Evolutionary conservation across 1,140 invertebrate genomes (phyloP).

Genomic region (Meteorus sp.): DNA sequence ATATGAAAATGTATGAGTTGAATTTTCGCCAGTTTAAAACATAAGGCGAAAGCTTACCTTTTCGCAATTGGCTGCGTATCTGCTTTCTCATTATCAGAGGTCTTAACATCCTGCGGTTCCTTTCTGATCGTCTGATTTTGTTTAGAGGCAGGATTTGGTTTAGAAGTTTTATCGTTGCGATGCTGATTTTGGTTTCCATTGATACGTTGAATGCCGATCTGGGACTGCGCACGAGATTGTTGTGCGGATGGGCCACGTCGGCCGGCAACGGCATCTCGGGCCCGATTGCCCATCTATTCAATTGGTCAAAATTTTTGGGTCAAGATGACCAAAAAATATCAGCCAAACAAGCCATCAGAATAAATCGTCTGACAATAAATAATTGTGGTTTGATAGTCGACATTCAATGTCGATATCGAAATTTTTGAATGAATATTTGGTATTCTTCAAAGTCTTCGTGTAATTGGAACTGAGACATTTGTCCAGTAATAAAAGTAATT

Average conservation of each 20-base stretch:
- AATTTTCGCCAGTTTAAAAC: conserved; percentile 44
- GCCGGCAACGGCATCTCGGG: conserved; percentile 57
- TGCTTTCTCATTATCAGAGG: conserved; percentile 59
- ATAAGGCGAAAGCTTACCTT: conserved; percentile 53
- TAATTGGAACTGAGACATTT: no score
- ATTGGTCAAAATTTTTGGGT: conserved; percentile 46
- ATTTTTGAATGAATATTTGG: no score
- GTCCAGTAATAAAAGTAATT: no score
- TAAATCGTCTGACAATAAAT: conserved; percentile 18
- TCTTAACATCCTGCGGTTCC: conserved; percentile 58
- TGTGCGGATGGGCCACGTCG: conserved; percentile 56
- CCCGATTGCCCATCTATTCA: conserved; percentile 59
- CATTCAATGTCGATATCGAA: conserved; percentile 34
- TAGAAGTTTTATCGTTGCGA: conserved; percentile 61
- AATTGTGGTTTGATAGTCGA: conserved; percentile 28
- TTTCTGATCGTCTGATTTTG: conserved; percentile 59
- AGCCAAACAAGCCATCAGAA: conserved; percentile 29
- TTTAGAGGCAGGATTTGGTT: conserved; percentile 59
- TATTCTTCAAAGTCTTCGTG: no score
- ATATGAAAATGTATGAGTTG: conserved; percentile 40
- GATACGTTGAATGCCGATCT: conserved; percentile 58
- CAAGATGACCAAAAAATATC: conserved; percentile 39
- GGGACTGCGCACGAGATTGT: conserved; percentile 53
- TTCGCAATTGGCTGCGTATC: conserved; percentile 50
- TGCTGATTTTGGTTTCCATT: conserved; percentile 60